These are phyloP conservation scores for Malurus melanocephalus DNA, from an alignment of 2,113 vertebrate genomes.

Conservation along the genomic window DNA sequence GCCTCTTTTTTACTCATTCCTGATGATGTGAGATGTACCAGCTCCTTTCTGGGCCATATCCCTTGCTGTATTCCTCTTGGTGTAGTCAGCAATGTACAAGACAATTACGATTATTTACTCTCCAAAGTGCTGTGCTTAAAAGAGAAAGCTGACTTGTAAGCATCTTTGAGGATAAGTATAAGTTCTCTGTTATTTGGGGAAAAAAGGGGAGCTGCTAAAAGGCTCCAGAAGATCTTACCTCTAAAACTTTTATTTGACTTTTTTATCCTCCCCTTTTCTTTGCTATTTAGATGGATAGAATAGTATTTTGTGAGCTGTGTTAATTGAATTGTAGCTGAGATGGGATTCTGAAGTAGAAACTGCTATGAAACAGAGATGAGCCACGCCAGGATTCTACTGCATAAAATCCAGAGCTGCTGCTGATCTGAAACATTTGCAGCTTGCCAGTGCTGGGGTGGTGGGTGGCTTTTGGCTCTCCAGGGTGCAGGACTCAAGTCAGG, in stretches of 20 bases:
- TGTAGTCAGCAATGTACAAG: background rate
- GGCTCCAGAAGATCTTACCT: background rate
- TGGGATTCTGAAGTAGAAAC: background rate
- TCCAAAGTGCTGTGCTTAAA: background rate
- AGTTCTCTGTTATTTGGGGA: background rate
- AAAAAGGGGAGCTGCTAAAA: background rate
- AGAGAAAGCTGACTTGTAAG: background rate
- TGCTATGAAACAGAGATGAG: background rate
- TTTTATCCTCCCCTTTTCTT: background rate
- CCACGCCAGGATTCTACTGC: background rate
- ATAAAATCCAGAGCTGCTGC: background rate
- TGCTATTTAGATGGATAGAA: background rate
- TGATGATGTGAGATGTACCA: background rate
- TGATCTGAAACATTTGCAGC: background rate
- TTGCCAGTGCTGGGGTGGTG: background rate
- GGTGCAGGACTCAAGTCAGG: background rate
- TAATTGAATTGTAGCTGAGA: background rate
- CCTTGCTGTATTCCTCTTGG: background rate
- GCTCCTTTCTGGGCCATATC: background rate
- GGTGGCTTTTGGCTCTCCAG: background rate
- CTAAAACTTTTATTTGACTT: background rate
- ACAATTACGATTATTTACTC: background rate
- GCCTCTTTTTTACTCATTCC: background rate
- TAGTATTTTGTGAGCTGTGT: background rate
- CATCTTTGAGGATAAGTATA: background rate